These are phyloP conservation scores for Porites divaricata DNA, from an alignment of 92 coral and sea anemone species.

Conservation along the genomic window DNA sequence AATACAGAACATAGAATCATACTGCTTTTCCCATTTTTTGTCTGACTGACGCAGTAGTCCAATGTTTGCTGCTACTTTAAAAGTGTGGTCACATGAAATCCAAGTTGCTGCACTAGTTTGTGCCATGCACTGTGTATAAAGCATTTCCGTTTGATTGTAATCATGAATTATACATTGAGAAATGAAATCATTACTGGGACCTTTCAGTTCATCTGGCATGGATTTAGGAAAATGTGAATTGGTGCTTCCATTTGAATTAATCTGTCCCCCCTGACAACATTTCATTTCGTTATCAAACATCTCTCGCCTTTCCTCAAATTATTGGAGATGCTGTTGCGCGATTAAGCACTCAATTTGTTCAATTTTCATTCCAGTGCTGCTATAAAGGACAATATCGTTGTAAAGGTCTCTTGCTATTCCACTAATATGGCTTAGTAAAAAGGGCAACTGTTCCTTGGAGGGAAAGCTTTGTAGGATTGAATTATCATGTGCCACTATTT, in stretches of 20 bases:
- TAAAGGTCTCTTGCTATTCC: conserved; percentile 60
- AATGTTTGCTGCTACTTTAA: conserved; percentile 42
- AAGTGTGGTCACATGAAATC: conserved; percentile 51
- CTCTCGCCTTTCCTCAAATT: conserved; percentile 58
- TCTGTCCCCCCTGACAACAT: conserved; percentile 20
- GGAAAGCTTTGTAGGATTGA: conserved; percentile 38
- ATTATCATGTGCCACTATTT: conserved; percentile 53
- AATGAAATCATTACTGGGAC: conserved; percentile 56
- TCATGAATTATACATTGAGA: conserved; percentile 25
- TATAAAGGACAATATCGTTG: conserved; percentile 26
- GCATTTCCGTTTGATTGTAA: conserved; percentile 27
- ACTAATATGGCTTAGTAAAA: conserved; percentile 48
- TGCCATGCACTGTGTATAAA: conserved; percentile 55
- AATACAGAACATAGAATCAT: conserved; percentile 62
- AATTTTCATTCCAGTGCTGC: conserved; percentile 34
- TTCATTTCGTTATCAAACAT: conserved; percentile 36
- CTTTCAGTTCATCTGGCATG: conserved; percentile 58
- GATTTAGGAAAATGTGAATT: conserved; percentile 30
- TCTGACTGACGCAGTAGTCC: conserved; percentile 43
- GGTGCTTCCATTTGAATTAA: conserved; percentile 19
- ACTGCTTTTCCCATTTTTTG: conserved; percentile 49
- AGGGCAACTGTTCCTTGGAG: conserved; percentile 42
- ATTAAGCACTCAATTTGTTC: conserved; percentile 54
- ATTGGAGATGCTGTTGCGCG: conserved; percentile 51
- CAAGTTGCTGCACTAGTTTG: conserved; percentile 42